A percentile compares a stretch with the other conserved stretches of the same genome.
Conservation (phyloP, 2,888 invertebrate genomes). For the Ischnus inquisitorius region DNA sequence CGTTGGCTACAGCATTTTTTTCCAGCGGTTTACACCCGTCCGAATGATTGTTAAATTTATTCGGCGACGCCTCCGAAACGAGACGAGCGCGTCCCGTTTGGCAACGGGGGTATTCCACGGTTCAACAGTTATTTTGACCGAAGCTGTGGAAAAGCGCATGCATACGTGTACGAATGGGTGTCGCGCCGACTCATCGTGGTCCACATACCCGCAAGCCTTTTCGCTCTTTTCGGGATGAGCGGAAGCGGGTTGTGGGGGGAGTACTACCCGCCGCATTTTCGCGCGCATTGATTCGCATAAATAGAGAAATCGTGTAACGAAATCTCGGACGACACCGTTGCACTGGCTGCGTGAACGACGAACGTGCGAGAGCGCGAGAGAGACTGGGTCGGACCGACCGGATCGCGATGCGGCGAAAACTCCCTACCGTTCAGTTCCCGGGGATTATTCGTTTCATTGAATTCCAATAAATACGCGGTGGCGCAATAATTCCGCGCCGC, state of each 20-base stretch:
- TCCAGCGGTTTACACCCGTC: slow-evolving; percentile 9
- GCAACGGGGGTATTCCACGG: slow-evolving; percentile 57
- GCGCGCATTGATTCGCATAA: slow-evolving; percentile 66
- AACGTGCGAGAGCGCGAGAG: slow-evolving; percentile 3
- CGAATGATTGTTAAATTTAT: slow-evolving; percentile 58
- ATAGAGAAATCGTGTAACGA: slow-evolving; percentile 67
- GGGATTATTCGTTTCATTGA: slow-evolving; percentile 71
- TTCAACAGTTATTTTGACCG: slow-evolving; percentile 31
- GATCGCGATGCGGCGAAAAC: slow-evolving; percentile 19
- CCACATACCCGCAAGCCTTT: not conserved
- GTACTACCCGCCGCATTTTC: slow-evolving; percentile 27
- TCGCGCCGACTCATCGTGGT: slow-evolving; percentile 38
- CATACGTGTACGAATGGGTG: not conserved
- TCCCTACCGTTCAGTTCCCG: slow-evolving; percentile 19
- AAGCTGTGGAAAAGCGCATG: slow-evolving; percentile 28
- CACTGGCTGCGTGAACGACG: slow-evolving; percentile 39
- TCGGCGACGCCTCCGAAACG: slow-evolving; percentile 55
- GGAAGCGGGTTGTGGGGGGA: too few species aligned
- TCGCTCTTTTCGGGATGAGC: not conserved
- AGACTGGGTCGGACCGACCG: not conserved
- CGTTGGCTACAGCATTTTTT: slow-evolving; percentile 29
- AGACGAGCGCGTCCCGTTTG: not conserved
- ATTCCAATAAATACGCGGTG: slow-evolving; percentile 72
- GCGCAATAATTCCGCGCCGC: slow-evolving; percentile 66
- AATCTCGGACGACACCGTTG: slow-evolving; percentile 48